A percentile compares a stretch with the other conserved stretches of the same genome.
Evolutionary conservation across 2,888 invertebrate genomes (phyloP).

Genomic region (Anarsia innoxiella): DNA sequence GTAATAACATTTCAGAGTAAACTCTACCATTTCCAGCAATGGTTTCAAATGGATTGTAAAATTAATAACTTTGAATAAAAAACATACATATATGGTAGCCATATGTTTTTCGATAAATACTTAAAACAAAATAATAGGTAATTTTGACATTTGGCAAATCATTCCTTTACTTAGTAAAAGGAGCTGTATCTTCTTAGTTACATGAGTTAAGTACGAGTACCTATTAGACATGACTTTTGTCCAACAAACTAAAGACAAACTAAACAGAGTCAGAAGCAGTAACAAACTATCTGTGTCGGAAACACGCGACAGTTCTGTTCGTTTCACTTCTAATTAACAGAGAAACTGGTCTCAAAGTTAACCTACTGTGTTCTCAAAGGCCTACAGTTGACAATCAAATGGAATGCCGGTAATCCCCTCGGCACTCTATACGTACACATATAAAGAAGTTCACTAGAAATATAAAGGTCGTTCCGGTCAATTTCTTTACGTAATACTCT

Average conservation of each 20-base stretch:
- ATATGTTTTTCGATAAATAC: too few species aligned
- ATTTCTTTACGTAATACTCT: not conserved
- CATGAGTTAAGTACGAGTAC: too few species aligned
- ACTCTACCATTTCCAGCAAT: too few species aligned
- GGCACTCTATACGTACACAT: not conserved
- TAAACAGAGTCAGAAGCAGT: not conserved
- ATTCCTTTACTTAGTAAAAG: too few species aligned
- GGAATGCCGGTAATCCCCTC: conserved; percentile 5
- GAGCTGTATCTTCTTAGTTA: too few species aligned
- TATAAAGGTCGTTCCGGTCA: not conserved
- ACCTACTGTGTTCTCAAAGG: conserved; percentile 6
- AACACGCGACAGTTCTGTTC: conserved; percentile 2
- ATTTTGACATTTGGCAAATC: too few species aligned
- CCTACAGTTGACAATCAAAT: conserved; percentile 11
- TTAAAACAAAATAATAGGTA: too few species aligned
- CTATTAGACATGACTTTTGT: not conserved
- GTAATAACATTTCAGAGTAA: not conserved
- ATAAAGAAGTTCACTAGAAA: not conserved
- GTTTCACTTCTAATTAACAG: conserved; percentile 12
- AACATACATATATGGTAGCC: not conserved
- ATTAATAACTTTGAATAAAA: not conserved
- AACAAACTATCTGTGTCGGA: conserved; percentile 6
- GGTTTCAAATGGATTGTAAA: not conserved
- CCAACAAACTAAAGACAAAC: not conserved
- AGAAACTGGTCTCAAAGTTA: conserved; percentile 8